Conservation (phyloP, 2,113 vertebrate species). For the Pomatorhinus ruficollis region DNA sequence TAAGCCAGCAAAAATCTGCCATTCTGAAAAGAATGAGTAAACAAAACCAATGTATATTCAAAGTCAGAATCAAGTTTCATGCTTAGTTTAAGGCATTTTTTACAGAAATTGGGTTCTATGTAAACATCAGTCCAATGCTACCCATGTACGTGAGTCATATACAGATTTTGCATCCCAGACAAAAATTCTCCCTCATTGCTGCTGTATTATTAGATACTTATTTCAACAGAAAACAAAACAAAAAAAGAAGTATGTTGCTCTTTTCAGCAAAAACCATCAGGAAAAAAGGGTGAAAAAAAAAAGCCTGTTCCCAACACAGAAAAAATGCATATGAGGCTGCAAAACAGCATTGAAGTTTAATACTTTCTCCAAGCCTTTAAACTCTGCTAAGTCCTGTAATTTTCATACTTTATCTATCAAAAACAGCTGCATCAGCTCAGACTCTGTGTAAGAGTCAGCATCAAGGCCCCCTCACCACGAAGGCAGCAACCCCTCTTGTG, state of each 20-base stretch:
- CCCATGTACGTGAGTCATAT: neutral
- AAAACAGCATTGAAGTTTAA: neutral
- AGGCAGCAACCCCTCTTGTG: neutral
- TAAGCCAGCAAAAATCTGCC: neutral
- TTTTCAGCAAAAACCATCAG: neutral
- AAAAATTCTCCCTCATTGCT: neutral
- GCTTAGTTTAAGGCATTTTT: neutral
- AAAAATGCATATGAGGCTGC: neutral
- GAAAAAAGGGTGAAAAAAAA: neutral
- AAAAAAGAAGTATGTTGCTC: neutral
- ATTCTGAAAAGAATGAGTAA: neutral
- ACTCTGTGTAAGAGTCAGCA: neutral
- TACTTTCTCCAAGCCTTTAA: neutral
- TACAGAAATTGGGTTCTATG: neutral
- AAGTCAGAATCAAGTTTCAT: neutral
- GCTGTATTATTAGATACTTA: neutral
- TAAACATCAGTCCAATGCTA: neutral
- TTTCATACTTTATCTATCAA: neutral
- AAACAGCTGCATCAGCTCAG: neutral
- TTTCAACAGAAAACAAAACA: neutral
- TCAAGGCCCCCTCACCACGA: neutral
- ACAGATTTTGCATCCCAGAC: neutral
- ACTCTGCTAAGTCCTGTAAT: neutral
- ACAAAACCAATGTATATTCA: neutral
- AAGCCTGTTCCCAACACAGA: neutral